Evolutionary conservation across 2,113 vertebrate genomes (phyloP).

Genomic region (Odocoileus virginianus): DNA sequence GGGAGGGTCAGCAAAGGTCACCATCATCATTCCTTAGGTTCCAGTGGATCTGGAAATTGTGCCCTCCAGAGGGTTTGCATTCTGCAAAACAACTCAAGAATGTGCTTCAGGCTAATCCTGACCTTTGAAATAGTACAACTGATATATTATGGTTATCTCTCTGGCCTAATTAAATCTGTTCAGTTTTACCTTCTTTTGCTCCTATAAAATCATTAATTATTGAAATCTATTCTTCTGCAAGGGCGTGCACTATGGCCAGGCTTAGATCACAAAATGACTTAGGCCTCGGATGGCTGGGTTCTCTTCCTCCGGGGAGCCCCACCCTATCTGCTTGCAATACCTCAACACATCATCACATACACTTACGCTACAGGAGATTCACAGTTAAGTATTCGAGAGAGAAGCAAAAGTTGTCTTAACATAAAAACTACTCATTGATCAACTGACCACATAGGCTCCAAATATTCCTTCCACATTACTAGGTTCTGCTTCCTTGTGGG

Average conservation of each 20-base stretch:
- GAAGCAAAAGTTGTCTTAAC: background rate
- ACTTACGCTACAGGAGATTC: background rate
- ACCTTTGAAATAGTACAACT: background rate
- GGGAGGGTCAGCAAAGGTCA: background rate
- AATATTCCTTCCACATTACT: background rate
- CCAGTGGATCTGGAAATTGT: background rate
- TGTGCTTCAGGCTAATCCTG: background rate
- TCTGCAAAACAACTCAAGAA: background rate
- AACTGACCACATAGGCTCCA: background rate
- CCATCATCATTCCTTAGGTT: background rate
- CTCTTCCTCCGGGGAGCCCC: background rate
- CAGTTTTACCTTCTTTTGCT: background rate
- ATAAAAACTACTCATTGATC: background rate
- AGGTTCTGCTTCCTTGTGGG: background rate
- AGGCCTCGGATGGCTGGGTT: background rate
- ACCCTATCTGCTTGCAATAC: background rate
- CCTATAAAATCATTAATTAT: background rate
- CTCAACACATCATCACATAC: background rate
- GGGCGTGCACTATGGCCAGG: background rate
- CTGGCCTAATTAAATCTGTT: background rate
- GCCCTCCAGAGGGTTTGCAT: background rate
- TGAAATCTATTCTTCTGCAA: background rate
- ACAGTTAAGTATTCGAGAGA: background rate
- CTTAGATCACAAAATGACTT: background rate
- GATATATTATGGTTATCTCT: background rate